Evolutionary conservation across 2,797 vertebrate genomes (phyloP).

Genomic region (Galaxias olidus): DNA sequence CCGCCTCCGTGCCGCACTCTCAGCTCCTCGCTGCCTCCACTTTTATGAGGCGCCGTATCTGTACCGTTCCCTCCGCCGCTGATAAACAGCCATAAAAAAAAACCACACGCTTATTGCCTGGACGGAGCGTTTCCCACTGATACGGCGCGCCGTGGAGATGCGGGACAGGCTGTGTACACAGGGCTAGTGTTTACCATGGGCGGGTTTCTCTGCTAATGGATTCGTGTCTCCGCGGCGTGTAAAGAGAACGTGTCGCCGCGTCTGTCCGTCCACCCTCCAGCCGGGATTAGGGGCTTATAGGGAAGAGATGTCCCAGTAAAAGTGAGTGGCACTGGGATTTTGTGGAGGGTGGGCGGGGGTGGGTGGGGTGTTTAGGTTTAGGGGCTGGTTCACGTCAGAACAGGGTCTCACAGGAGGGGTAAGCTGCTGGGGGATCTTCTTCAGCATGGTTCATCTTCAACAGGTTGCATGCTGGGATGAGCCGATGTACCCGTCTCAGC

Average conservation of each 20-base stretch:
- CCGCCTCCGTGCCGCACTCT: conserved; percentile 23
- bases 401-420: no score
- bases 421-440: no score
- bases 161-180: background rate
- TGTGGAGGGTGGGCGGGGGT: no score
- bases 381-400: background rate
- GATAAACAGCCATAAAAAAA: conserved; percentile 39
- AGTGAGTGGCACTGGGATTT: background rate
- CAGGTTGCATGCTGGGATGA: no score
- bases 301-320: conserved; percentile 1
- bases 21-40: conserved; percentile 28
- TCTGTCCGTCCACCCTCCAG: no score
- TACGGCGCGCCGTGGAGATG: background rate
- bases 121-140: conserved; percentile 30
- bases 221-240: no score
- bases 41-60: conserved; percentile 37
- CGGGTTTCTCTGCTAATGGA: background rate
- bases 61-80: conserved; percentile 3
- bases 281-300: background rate
- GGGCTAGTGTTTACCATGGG: background rate
- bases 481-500: no score
- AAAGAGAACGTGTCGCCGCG: no score
- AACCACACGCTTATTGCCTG: conserved; percentile 30
- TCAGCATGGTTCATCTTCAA: no score
- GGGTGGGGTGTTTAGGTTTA: conserved; percentile 3